Conservation (phyloP, 2,113 vertebrate species). For the Myotis brandtii region DNA sequence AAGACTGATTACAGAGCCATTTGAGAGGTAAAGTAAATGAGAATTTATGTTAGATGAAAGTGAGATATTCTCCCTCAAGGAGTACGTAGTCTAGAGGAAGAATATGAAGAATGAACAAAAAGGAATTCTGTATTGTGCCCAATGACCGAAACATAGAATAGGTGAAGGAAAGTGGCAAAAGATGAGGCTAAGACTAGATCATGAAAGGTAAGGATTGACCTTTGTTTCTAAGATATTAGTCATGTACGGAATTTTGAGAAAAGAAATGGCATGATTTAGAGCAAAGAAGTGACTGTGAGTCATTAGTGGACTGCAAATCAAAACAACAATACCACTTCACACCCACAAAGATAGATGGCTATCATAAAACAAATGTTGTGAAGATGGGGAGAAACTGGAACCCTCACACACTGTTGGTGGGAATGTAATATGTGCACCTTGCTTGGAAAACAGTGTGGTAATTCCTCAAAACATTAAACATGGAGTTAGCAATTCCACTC, state of each 20-base stretch:
- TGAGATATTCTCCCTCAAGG: not conserved
- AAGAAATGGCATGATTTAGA: conserved; percentile 8
- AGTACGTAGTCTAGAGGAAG: not conserved
- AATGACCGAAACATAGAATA: not conserved
- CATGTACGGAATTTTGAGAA: not conserved
- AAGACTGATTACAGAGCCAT: not conserved
- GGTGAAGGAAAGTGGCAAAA: not conserved
- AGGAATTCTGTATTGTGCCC: not conserved
- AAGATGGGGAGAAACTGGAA: not conserved
- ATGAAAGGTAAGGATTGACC: not conserved
- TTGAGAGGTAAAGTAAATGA: not conserved
- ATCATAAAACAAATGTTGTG: not conserved
- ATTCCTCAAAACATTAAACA: conserved; percentile 26
- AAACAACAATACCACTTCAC: not conserved
- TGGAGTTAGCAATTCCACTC: not conserved
- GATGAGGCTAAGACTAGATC: not conserved
- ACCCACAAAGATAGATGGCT: not conserved
- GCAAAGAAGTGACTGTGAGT: not conserved
- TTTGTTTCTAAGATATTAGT: not conserved
- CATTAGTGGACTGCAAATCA: not conserved
- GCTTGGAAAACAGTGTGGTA: not conserved
- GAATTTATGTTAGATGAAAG: conserved; percentile 21
- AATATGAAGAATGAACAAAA: not conserved
- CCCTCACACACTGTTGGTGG: too few relatives aligned
- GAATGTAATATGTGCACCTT: not conserved